These are phyloP conservation scores for Hipparchia sbordonii DNA, from an alignment of 2,888 invertebrate genomes.

Conservation along the genomic window DNA sequence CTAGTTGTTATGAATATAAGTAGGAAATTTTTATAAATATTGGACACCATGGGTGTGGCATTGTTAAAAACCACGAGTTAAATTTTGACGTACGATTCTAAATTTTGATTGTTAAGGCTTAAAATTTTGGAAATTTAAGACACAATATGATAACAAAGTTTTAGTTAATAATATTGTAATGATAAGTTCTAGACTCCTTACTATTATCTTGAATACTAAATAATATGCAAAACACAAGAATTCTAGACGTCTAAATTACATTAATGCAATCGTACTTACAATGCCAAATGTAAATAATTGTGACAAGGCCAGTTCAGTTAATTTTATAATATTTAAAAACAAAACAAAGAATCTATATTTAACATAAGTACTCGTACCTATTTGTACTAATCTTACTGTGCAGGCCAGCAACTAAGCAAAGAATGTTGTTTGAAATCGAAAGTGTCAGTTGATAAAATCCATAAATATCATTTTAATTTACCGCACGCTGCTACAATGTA, in stretches of 20 bases:
- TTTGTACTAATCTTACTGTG: background rate
- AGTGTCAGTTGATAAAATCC: slow-evolving; percentile 13
- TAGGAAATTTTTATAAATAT: background rate
- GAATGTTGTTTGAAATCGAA: slow-evolving; percentile 16
- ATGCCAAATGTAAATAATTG: slow-evolving; percentile 39
- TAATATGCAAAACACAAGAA: background rate
- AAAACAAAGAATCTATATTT: background rate
- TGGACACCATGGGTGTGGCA: background rate
- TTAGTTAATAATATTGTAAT: background rate
- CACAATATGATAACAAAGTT: background rate
- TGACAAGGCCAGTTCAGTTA: slow-evolving; percentile 36
- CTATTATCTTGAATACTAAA: background rate
- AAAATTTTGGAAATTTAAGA: background rate
- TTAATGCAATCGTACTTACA: slow-evolving; percentile 27
- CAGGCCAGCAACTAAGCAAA: background rate
- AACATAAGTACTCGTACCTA: background rate
- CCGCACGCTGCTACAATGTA: slow-evolving; percentile 23
- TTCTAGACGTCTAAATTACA: slow-evolving; percentile 13
- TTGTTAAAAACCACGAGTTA: background rate
- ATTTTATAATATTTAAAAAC: background rate
- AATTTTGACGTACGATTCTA: slow-evolving; percentile 2
- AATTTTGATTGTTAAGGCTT: no score
- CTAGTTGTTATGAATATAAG: background rate
- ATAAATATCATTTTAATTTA: slow-evolving; percentile 5
- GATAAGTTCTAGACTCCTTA: no score